phyloP scores from a whole-genome alignment of 2,797 vertebrate genomes.

The Poeciliopsis turneri region DNA sequence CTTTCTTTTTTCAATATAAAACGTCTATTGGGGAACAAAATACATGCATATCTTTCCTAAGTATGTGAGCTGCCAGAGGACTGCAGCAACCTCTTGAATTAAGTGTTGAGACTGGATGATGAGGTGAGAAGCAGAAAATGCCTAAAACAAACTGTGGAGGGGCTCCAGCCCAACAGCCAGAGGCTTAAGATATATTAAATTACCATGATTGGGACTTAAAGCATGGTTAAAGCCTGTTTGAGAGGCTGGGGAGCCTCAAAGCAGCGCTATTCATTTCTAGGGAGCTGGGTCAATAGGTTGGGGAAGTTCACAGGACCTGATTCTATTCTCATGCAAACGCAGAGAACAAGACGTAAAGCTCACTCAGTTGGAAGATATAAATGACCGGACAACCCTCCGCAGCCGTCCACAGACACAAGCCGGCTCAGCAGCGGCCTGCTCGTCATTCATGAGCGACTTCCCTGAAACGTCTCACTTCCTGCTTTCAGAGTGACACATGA shows the following conservation, averaged over 20 bases:
- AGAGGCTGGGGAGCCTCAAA: slow-evolving; percentile 87
- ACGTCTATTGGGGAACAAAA: background rate
- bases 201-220: slow-evolving; percentile 98
- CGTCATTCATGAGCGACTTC: slow-evolving; percentile 73
- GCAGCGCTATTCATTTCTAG: slow-evolving; percentile 90
- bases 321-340: slow-evolving; percentile 97
- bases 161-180: slow-evolving; percentile 89
- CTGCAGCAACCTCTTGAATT: slow-evolving; percentile 85
- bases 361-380: slow-evolving; percentile 96
- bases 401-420: slow-evolving; percentile 76
- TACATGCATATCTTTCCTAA: background rate
- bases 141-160: slow-evolving; percentile 94
- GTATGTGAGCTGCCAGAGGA: slow-evolving; percentile 11
- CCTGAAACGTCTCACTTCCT: slow-evolving; percentile 41
- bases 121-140: slow-evolving; percentile 88
- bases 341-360: slow-evolving; percentile 87
- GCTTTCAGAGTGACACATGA: slow-evolving; percentile 14
- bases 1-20: slow-evolving; percentile 57
- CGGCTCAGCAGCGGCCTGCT: slow-evolving; percentile 80
- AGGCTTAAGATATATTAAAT: slow-evolving; percentile 99
- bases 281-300: slow-evolving; percentile 94
- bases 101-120: slow-evolving; percentile 82
- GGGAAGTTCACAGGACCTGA: slow-evolving; percentile 92
- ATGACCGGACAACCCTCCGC: slow-evolving; percentile 92
- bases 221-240: slow-evolving; percentile 91